Evolutionary conservation across 2,797 vertebrate species (phyloP), one percentile per base, ranked within the genome.

Genomic region (Tympanoctomys barrerae): DNA sequence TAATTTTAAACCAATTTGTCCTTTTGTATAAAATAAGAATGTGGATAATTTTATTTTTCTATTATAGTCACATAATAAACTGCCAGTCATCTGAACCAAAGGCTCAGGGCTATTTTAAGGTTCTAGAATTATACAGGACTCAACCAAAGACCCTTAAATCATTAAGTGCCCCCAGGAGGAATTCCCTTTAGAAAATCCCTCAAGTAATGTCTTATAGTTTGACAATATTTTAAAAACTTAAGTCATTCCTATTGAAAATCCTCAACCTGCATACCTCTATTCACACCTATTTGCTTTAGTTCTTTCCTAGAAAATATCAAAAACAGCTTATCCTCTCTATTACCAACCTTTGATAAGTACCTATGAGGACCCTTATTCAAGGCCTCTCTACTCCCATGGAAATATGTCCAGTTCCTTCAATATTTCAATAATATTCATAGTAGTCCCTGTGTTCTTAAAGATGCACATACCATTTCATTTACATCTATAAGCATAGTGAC

Each of bases 11-110:
- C 11, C 77, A 81, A 66, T 33, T 49, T 91, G 24, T 81, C 64
- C 64, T 91, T 59, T 81, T 89, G 18, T 61, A 62, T 42, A 42
- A 89, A 92, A 19, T 26, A 93, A 86, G 61, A 87, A 89, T 24
- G 46, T 22, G 14, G 49, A n/a, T 85, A 85, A 91, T 90, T 96
- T 91, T 73, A 90, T 82, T 78, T 39, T 92, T 96, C 86, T 81
- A 24, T 90, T 88, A 82, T 16, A 93, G 57, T 83, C 18, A 90
- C 13, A 33, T 61, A 95, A 86, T 79, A 96, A 87, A 88, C 11
- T 92, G 26, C 81, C 90, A 61, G 36, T 94, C 80, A 91, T 61
- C 54, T 89, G 71, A 75, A 52, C n/a, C 33, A 61, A 96, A 89
- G 70, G 46, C 18, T 87, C 75, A 92, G 36, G 64, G 31, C 70